These are phyloP conservation scores for Aphyosemion australe DNA, from an alignment of 2,113 vertebrate genomes.

Conservation along the genomic window DNA sequence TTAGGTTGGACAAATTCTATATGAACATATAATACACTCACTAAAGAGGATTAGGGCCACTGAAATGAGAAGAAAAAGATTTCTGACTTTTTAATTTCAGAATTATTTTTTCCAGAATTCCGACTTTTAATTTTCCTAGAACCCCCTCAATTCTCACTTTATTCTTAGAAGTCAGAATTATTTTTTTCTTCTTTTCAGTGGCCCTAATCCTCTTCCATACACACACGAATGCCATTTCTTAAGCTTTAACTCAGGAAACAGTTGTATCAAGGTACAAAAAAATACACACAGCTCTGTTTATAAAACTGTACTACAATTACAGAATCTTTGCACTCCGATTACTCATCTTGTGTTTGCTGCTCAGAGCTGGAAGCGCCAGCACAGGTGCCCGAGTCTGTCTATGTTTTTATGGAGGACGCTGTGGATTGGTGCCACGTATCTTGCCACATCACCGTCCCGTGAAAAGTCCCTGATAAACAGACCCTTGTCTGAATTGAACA, in stretches of 20 bases:
- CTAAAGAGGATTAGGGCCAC: no score
- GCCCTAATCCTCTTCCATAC: no score
- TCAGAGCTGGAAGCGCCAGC: slow-evolving; percentile 87
- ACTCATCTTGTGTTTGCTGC: neutral
- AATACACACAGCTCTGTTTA: slow-evolving; percentile 10
- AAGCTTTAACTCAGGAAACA: slow-evolving; percentile 17
- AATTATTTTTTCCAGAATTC: no score
- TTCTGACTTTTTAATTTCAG: no score
- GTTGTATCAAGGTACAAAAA: slow-evolving; percentile 37
- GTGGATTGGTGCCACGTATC: slow-evolving; percentile 88
- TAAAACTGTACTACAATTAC: slow-evolving; percentile 38
- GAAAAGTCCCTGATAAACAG: slow-evolving; percentile 89
- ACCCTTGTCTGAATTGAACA: slow-evolving; percentile 85
- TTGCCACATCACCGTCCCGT: slow-evolving; percentile 86
- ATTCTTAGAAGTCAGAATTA: no score
- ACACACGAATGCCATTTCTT: slow-evolving; percentile 7
- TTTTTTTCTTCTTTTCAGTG: no score
- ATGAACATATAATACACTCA: slow-evolving; percentile 21
- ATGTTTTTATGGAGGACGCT: slow-evolving; percentile 93
- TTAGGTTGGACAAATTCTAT: slow-evolving; percentile 15
- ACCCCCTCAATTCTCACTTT: no score
- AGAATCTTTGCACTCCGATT: slow-evolving; percentile 18
- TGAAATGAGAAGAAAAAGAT: no score
- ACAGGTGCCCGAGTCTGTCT: slow-evolving; percentile 87
- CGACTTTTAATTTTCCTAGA: no score